phyloP scores from a whole-genome alignment of 2,888 invertebrate species.

The Acrobasis consociella region DNA sequence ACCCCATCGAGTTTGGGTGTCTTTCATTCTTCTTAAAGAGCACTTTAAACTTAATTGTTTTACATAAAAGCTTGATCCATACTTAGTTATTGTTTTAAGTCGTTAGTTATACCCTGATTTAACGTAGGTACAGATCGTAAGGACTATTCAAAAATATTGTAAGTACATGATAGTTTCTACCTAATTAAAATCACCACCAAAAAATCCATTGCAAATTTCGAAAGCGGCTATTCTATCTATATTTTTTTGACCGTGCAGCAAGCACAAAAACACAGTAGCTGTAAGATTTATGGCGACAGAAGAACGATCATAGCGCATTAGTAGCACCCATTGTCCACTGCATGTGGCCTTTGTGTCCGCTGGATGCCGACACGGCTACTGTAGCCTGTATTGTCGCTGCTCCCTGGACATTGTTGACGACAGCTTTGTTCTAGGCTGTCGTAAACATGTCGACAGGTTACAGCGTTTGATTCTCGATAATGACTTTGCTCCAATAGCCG shows the following conservation, averaged over 20 bases:
- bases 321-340: conserved; percentile 69
- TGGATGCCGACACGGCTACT: conserved; percentile 46
- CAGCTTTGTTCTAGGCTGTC: conserved; percentile 64
- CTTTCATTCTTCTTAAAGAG: too few species aligned
- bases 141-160: too few species aligned
- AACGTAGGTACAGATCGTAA: too few species aligned
- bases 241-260: conserved; percentile 1
- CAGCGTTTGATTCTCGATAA: conserved; percentile 40
- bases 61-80: too few species aligned
- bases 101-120: too few species aligned
- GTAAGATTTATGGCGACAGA: conserved; percentile 72
- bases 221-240: background rate
- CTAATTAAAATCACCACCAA: too few species aligned
- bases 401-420: conserved; percentile 34
- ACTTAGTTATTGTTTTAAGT: too few species aligned
- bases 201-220: background rate
- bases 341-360: conserved; percentile 64
- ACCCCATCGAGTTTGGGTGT: too few species aligned
- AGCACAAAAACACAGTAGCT: conserved; percentile 58
- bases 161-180: too few species aligned
- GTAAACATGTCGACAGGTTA: conserved; percentile 79
- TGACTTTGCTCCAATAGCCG: conserved; percentile 27
- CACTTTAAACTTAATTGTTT: too few species aligned
- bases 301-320: conserved; percentile 78
- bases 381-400: conserved; percentile 35